These are phyloP conservation scores for Leptodactylus fallax DNA, from an alignment of 2,797 vertebrate species.

Conservation along the genomic window DNA sequence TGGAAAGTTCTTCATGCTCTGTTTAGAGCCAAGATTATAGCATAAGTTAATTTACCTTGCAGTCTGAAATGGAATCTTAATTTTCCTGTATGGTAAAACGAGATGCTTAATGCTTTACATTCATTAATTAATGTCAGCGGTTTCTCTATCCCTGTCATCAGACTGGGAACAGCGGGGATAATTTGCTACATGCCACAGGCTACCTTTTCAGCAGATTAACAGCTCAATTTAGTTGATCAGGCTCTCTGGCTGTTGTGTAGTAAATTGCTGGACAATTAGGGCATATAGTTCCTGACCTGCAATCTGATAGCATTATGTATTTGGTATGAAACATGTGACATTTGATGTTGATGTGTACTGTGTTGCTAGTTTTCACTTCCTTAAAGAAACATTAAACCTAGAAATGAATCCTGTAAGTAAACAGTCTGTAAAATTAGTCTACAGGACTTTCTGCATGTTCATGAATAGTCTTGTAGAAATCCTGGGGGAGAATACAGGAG, in stretches of 20 bases:
- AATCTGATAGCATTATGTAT: conserved; percentile 46
- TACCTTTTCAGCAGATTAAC: conserved; percentile 61
- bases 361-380: not conserved
- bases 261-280: conserved; percentile 66
- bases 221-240: conserved; percentile 39
- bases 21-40: conserved; percentile 22
- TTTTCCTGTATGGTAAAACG: conserved; percentile 38
- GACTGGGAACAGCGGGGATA: conserved; percentile 46
- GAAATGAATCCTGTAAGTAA: no score
- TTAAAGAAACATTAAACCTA: no score
- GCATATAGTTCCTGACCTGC: conserved; percentile 61
- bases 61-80: conserved; percentile 37
- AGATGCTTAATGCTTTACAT: conserved; percentile 41
- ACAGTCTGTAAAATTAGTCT: no score
- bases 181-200: conserved; percentile 60
- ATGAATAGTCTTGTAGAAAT: not conserved
- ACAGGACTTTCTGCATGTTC: no score
- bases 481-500: not conserved
- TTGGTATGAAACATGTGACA: conserved; percentile 18
- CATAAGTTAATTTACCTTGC: conserved; percentile 51
- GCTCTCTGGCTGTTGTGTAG: conserved; percentile 58
- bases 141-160: conserved; percentile 41
- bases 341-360: not conserved
- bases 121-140: conserved; percentile 52
- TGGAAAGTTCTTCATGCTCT: conserved; percentile 1